phyloP scores from a whole-genome alignment of 2,888 invertebrate species.

The Cyclophora albipunctata region DNA sequence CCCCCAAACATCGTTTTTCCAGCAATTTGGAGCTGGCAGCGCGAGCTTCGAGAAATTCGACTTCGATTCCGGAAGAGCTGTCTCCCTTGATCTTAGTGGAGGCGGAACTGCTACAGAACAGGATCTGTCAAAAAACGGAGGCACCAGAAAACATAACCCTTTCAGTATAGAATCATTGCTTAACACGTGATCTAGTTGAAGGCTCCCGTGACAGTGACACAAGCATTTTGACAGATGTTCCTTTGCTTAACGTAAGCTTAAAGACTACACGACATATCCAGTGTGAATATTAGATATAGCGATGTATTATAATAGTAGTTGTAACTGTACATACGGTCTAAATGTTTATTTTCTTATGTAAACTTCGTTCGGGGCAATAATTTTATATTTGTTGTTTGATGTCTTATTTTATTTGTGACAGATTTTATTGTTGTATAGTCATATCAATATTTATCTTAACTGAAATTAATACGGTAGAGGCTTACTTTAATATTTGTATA shows the following conservation, averaged over 20 bases:
- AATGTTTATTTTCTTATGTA: conserved; percentile 37
- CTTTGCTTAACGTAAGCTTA: conserved; percentile 53
- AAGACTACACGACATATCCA: conserved; percentile 69
- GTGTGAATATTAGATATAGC: conserved; percentile 66
- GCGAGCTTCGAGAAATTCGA: conserved; percentile 67
- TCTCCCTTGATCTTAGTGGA: conserved; percentile 68
- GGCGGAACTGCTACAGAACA: conserved; percentile 58
- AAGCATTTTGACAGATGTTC: conserved; percentile 50
- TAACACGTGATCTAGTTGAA: conserved; percentile 78
- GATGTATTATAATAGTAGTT: conserved; percentile 63
- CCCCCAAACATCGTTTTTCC: conserved; percentile 64
- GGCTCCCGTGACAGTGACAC: conserved; percentile 48
- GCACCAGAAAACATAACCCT: conserved; percentile 82
- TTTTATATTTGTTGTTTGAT: conserved; percentile 51
- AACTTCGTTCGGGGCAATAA: conserved; percentile 58
- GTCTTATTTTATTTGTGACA: conserved; percentile 47
- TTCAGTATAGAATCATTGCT: conserved; percentile 93
- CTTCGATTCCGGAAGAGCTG: conserved; percentile 66
- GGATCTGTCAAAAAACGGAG: conserved; percentile 71
- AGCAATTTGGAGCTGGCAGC: conserved; percentile 53
- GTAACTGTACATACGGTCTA: conserved; percentile 55
- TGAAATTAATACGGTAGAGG: conserved; percentile 5
- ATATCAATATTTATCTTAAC: conserved; percentile 8
- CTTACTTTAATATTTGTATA: conserved; percentile 1
- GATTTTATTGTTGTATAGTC: conserved; percentile 41